These are phyloP conservation scores for Artibeus jamaicensis DNA, from an alignment of 2,797 vertebrate genomes.

Conservation along the genomic window DNA sequence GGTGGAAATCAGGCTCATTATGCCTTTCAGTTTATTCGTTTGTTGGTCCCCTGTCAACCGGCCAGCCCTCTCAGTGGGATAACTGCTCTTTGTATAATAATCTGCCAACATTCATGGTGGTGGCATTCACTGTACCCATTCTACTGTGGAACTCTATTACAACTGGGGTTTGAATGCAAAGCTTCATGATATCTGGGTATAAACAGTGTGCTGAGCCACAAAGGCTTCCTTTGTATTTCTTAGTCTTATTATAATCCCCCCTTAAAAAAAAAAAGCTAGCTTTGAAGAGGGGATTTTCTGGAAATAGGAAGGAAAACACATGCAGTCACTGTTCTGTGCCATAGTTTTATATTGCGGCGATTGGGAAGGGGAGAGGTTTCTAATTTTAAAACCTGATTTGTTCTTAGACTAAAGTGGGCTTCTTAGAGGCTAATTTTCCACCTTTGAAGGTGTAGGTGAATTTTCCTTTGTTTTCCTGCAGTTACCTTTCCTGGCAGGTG, in stretches of 20 bases:
- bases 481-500: constrained; percentile 44
- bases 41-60: constrained; percentile 61
- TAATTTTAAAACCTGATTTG: constrained; percentile 17
- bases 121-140: constrained; percentile 53
- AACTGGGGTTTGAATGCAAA: constrained; percentile 60
- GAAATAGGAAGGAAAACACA: constrained; percentile 51
- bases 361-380: background rate
- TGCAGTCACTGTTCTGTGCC: background rate
- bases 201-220: constrained; percentile 67
- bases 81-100: constrained; percentile 61
- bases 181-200: constrained; percentile 70
- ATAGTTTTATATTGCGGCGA: background rate
- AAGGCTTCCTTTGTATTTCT: constrained; percentile 66
- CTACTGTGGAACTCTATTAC: constrained; percentile 49
- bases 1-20: constrained; percentile 60
- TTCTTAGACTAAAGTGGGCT: background rate
- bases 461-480: constrained; percentile 42
- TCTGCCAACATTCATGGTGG: constrained; percentile 43
- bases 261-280: background rate
- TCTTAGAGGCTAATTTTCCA: background rate
- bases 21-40: constrained; percentile 65
- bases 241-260: constrained; percentile 57
- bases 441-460: constrained; percentile 44
- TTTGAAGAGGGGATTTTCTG: constrained; percentile 61
- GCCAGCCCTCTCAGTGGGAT: constrained; percentile 56